These are phyloP conservation scores for Neoitamus cyanurus DNA, from an alignment of 2,888 invertebrate genomes.

Conservation along the genomic window DNA sequence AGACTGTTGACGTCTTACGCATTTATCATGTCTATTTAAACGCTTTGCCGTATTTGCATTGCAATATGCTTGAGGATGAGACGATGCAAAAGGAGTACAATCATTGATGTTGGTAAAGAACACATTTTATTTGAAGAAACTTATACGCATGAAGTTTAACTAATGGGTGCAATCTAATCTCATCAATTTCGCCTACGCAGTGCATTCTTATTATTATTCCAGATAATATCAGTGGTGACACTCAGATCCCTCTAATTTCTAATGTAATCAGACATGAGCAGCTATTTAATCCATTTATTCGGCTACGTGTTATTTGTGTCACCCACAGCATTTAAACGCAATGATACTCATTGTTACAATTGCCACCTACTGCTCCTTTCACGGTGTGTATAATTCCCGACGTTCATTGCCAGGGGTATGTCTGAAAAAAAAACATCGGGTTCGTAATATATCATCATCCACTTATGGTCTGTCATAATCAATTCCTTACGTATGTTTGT, in stretches of 20 bases:
- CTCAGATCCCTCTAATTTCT: neutral
- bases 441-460: neutral
- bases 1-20: neutral
- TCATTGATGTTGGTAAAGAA: too few relatives aligned
- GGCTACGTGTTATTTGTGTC: neutral
- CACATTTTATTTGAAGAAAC: neutral
- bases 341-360: neutral
- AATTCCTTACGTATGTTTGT: neutral
- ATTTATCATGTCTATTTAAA: too few relatives aligned
- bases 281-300: neutral
- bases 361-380: neutral
- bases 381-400: neutral
- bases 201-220: neutral
- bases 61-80: neutral
- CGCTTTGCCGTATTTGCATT: neutral
- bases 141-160: neutral
- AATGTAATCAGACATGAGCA: neutral
- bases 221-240: neutral
- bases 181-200: neutral
- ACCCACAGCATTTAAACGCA: neutral
- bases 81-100: neutral
- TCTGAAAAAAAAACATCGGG: neutral
- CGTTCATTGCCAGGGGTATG: neutral
- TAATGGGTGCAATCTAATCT: neutral
- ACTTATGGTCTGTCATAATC: neutral